Conservation (phyloP, 2,113 vertebrate species). For the Triplophysa rosa region DNA sequence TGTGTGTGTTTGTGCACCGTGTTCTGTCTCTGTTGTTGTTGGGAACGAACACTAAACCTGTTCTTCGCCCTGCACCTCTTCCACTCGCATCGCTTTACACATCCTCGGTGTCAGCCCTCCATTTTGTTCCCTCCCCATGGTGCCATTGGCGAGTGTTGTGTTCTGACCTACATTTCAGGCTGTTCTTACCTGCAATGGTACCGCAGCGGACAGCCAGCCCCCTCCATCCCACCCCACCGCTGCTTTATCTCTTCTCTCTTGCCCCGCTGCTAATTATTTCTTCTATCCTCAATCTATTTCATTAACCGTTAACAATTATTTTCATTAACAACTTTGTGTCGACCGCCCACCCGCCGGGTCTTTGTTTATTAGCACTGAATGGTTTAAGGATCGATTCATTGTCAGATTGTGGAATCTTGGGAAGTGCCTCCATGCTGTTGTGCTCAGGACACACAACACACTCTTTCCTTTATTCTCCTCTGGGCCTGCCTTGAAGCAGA, state of each 20-base stretch:
- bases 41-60: constrained; percentile 15
- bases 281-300: constrained; percentile 43
- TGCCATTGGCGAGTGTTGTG: constrained; percentile 22
- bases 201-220: neutral
- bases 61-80: constrained; percentile 14
- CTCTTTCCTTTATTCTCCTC: neutral
- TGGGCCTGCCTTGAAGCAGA: neutral
- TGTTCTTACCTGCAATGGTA: constrained; percentile 20
- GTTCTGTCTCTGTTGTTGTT: constrained; percentile 28
- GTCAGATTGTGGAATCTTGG: constrained; percentile 47
- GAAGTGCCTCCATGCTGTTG: constrained; percentile 32
- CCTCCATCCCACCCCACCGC: neutral
- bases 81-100: constrained; percentile 20
- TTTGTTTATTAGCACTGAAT: constrained; percentile 40
- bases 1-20: neutral
- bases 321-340: constrained; percentile 30
- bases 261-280: constrained; percentile 35
- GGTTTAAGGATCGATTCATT: constrained; percentile 47
- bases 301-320: constrained; percentile 45
- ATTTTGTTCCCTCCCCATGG: constrained; percentile 27
- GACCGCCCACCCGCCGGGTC: neutral
- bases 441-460: constrained; percentile 39
- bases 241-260: constrained; percentile 1
- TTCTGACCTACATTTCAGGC: constrained; percentile 31
- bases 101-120: neutral